A percentile compares a stretch with the other conserved stretches of the same genome.
Conservation (phyloP, 2,797 vertebrate species). For the Epinephelus malabaricus region DNA sequence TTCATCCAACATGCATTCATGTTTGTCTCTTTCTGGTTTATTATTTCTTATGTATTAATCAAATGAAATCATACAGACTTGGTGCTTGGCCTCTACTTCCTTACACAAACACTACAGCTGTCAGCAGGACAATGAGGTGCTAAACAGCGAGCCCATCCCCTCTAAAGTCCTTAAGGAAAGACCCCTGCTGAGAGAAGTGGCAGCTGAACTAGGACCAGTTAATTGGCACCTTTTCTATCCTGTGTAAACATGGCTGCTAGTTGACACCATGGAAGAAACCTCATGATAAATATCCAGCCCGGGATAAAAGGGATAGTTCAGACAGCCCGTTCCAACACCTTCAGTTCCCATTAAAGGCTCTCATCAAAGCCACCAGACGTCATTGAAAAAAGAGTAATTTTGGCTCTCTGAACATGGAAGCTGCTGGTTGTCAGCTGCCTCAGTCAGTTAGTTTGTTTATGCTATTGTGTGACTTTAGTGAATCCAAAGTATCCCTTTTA, state of each 20-base stretch:
- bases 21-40: not conserved
- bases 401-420: no score
- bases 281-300: constrained; percentile 6
- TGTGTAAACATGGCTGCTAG: constrained; percentile 51
- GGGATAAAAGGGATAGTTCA: not conserved
- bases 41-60: not conserved
- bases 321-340: no score
- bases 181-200: constrained; percentile 70
- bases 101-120: constrained; percentile 63
- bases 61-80: constrained; percentile 12
- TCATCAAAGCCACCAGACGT: no score
- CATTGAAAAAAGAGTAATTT: no score
- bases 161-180: constrained; percentile 79
- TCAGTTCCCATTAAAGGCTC: no score
- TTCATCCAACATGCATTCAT: not conserved
- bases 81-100: constrained; percentile 44
- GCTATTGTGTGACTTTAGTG: no score
- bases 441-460: no score
- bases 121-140: constrained; percentile 70
- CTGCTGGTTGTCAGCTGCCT: no score
- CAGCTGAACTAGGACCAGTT: constrained; percentile 68
- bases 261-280: constrained; percentile 15
- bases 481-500: no score
- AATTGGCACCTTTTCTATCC: constrained; percentile 60
- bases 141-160: constrained; percentile 75